Evolutionary conservation across 2,113 vertebrate genomes (phyloP).

Genomic region (Scomber colias): DNA sequence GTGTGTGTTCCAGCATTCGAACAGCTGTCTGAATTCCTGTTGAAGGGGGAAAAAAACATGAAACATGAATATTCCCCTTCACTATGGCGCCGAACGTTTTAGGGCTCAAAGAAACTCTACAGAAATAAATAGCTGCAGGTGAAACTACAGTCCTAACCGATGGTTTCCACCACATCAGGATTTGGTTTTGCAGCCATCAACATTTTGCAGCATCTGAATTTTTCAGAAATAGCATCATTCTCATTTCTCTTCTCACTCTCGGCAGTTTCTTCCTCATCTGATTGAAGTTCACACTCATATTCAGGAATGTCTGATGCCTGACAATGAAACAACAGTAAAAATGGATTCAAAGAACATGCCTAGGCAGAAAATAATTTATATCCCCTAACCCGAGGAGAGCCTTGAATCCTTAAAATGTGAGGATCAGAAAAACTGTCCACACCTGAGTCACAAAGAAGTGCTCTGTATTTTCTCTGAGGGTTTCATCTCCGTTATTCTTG

Average conservation of each 20-base stretch:
- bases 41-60: conserved; percentile 12
- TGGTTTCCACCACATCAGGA: conserved; percentile 70
- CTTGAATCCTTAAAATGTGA: not conserved
- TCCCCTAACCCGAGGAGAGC: not conserved
- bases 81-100: conserved; percentile 18
- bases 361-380: not conserved
- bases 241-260: conserved; percentile 31
- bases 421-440: not conserved
- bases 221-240: conserved; percentile 48
- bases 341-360: not conserved
- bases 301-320: conserved; percentile 65
- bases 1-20: conserved; percentile 80
- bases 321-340: not conserved
- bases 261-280: conserved; percentile 27
- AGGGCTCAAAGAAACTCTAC: conserved; percentile 28
- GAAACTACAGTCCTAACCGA: conserved; percentile 77
- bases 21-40: conserved; percentile 89
- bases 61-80: conserved; percentile 8
- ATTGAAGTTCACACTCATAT: conserved; percentile 24
- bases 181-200: conserved; percentile 76
- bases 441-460: conserved; percentile 91
- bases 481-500: not conserved
- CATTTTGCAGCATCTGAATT: conserved; percentile 78
- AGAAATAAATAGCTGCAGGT: conserved; percentile 33
- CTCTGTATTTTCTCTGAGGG: conserved; percentile 49